phyloP scores from a whole-genome alignment of 1,140 invertebrate genomes.

The Cephus cinctus region DNA sequence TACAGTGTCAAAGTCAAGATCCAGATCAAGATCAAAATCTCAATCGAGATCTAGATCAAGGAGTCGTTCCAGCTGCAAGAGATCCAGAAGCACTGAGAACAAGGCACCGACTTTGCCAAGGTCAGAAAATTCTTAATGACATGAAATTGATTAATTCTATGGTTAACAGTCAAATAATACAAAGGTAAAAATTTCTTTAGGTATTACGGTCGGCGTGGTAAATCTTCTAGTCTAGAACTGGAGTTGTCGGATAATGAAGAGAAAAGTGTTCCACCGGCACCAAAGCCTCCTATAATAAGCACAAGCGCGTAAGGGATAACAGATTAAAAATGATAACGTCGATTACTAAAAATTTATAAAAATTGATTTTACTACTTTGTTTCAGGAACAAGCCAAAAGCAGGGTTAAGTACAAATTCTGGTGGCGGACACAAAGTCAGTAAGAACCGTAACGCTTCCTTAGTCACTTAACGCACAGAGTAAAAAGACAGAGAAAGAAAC shows the following conservation, averaged over 20 bases:
- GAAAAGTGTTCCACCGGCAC: slow-evolving; percentile 31
- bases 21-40: slow-evolving; percentile 36
- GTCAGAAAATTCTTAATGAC: slow-evolving; percentile 29
- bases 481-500: slow-evolving; percentile 31
- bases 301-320: slow-evolving; percentile 38
- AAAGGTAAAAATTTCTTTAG: too few relatives aligned
- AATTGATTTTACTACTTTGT: slow-evolving; percentile 16
- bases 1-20: slow-evolving; percentile 36
- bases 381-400: slow-evolving; percentile 55
- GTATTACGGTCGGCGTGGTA: slow-evolving; percentile 68
- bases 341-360: slow-evolving; percentile 14
- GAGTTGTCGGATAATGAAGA: slow-evolving; percentile 51
- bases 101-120: slow-evolving; percentile 48
- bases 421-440: slow-evolving; percentile 90
- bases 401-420: slow-evolving; percentile 68
- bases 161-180: too few relatives aligned
- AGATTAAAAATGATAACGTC: slow-evolving; percentile 5
- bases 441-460: slow-evolving; percentile 76
- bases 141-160: too few relatives aligned
- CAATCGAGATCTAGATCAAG: slow-evolving; percentile 47
- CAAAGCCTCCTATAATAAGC: slow-evolving; percentile 40
- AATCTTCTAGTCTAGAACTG: slow-evolving; percentile 53
- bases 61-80: slow-evolving; percentile 42
- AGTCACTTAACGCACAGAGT: slow-evolving; percentile 50
- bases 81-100: slow-evolving; percentile 44